Evolutionary conservation across 1,140 invertebrate species (phyloP).

Genomic region (Sitobion miscanthi): DNA sequence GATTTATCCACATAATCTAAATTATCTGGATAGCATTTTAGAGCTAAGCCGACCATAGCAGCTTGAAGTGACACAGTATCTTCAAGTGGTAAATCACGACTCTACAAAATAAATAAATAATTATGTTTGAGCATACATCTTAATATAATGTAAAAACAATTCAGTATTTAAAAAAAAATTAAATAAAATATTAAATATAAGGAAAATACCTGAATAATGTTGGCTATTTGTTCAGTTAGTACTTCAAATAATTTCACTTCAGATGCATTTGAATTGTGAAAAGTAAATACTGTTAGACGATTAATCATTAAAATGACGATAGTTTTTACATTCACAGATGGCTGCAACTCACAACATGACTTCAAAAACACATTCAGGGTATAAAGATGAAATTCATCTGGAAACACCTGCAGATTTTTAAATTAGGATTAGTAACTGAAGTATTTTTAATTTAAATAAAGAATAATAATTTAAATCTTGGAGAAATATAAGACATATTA

Average conservation of each 20-base stretch:
- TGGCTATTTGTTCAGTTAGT: constrained; percentile 96
- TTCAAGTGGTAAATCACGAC: constrained; percentile 86
- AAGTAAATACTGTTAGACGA: constrained; percentile 83
- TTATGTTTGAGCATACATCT: not conserved
- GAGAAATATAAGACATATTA: not conserved
- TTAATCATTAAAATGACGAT: constrained; percentile 98
- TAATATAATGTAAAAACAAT: constrained; percentile 3
- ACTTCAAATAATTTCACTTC: constrained; percentile 97
- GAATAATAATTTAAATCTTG: not conserved
- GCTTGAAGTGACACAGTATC: constrained; percentile 96
- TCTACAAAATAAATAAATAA: constrained; percentile 28
- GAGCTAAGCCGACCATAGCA: constrained; percentile 90
- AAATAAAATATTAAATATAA: not conserved
- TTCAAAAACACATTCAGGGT: constrained; percentile 94
- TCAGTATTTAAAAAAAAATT: not conserved
- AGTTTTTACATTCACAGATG: constrained; percentile 96
- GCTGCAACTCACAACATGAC: constrained; percentile 95
- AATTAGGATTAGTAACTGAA: not conserved
- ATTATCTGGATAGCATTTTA: constrained; percentile 94
- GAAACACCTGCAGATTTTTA: constrained; percentile 78
- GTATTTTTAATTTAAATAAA: constrained; percentile 22
- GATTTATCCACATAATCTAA: constrained; percentile 97
- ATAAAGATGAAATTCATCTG: constrained; percentile 98
- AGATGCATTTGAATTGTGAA: constrained; percentile 70
- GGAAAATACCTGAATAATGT: constrained; percentile 82